These are phyloP conservation scores for Tokudaia tokunoshimensis DNA, from an alignment of 2,797 vertebrate species.

Conservation along the genomic window DNA sequence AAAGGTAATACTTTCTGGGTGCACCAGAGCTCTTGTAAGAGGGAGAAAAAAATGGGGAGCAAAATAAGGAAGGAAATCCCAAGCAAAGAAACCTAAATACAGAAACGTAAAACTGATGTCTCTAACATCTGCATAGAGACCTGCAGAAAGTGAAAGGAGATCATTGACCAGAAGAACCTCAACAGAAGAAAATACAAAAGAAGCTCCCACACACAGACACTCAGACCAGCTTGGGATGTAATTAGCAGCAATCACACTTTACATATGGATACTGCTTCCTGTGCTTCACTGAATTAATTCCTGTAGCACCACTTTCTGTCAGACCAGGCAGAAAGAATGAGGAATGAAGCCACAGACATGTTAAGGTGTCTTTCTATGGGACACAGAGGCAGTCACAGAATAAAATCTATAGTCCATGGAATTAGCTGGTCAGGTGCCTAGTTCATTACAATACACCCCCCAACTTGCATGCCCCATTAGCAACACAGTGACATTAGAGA, in stretches of 20 bases:
- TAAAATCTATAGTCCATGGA: background rate
- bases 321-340: background rate
- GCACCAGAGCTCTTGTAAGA: background rate
- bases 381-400: background rate
- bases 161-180: background rate
- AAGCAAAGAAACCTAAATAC: background rate
- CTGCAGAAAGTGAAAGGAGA: background rate
- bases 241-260: background rate
- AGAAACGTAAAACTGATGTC: background rate
- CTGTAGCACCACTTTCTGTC: background rate
- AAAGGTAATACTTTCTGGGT: background rate
- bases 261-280: background rate
- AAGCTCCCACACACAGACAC: background rate
- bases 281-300: background rate
- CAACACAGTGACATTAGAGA: background rate
- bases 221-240: background rate
- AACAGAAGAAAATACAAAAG: background rate
- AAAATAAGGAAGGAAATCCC: background rate
- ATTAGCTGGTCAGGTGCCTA: background rate
- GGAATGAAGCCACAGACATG: background rate
- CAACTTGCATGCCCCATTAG: background rate
- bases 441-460: background rate
- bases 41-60: background rate
- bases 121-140: background rate
- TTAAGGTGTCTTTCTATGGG: background rate